Percentiles rank a stretch among this genome's conserved stretches.
Conservation (phyloP, 2,113 vertebrate species). For the Hippocampus guttulatus region DNA sequence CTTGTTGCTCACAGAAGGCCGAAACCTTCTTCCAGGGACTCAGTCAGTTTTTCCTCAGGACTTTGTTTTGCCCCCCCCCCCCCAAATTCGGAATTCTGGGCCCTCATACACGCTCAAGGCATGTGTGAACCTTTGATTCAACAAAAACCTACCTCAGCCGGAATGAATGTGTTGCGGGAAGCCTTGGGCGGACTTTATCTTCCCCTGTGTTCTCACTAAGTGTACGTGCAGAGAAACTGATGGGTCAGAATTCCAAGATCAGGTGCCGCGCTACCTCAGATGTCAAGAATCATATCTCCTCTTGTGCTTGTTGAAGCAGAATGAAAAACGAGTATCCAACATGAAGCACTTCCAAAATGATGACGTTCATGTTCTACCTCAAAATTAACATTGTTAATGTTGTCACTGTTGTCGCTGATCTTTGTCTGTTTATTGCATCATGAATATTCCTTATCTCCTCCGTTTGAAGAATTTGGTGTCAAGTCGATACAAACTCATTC, state of each 20-base stretch:
- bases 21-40: conserved; percentile 71
- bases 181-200: conserved; percentile 72
- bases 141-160: conserved; percentile 97
- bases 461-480: conserved; percentile 50
- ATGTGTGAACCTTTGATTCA: conserved; percentile 74
- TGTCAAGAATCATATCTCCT: conserved; percentile 69
- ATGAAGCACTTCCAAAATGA: conserved; percentile 88
- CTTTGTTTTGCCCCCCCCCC: conserved; percentile 58
- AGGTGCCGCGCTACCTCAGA: conserved; percentile 90
- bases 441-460: conserved; percentile 41
- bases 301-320: conserved; percentile 61
- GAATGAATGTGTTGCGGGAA: conserved; percentile 95
- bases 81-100: conserved; percentile 48
- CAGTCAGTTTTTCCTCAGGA: conserved; percentile 84
- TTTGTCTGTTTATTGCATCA: conserved; percentile 65
- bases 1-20: conserved; percentile 58
- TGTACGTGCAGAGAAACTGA: conserved; percentile 64
- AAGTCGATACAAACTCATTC: conserved; percentile 50
- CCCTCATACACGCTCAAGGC: conserved; percentile 76
- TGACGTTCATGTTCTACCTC: conserved; percentile 98
- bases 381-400: conserved; percentile 74
- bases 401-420: conserved; percentile 68
- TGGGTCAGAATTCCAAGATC: conserved; percentile 70
- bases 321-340: conserved; percentile 67
- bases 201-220: conserved; percentile 72